Evolutionary conservation across 2,797 vertebrate species (phyloP).

Genomic region (Coilia nasus): DNA sequence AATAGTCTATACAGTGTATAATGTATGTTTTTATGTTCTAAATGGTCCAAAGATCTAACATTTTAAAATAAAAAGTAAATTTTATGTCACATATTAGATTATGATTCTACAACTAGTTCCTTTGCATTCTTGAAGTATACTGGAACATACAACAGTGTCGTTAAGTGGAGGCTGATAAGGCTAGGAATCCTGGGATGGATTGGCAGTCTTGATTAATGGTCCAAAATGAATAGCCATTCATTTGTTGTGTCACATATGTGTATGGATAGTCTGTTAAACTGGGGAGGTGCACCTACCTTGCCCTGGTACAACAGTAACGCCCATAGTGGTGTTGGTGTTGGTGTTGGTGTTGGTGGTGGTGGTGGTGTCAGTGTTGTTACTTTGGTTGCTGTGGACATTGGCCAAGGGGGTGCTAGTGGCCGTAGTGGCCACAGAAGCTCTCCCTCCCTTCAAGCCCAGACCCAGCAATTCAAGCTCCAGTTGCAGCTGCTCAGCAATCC

Average conservation of each 20-base stretch:
- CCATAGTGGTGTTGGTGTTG: not conserved
- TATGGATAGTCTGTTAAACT: not conserved
- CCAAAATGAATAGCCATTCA: too few species aligned
- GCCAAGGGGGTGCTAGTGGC: not conserved
- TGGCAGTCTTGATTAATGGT: not conserved
- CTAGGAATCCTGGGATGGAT: not conserved
- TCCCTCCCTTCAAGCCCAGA: slow-evolving; percentile 53
- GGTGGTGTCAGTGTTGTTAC: not conserved
- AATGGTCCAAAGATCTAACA: not conserved
- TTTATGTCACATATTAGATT: not conserved
- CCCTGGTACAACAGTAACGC: not conserved
- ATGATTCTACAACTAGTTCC: not conserved
- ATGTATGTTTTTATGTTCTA: not conserved
- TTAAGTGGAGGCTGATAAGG: not conserved
- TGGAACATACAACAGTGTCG: not conserved
- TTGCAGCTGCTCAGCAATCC: slow-evolving; percentile 60
- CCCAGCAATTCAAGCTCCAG: slow-evolving; percentile 55
- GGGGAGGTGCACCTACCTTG: not conserved
- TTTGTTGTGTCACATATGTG: not conserved
- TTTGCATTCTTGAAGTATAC: not conserved
- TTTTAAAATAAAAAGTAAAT: not conserved
- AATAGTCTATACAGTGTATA: not conserved
- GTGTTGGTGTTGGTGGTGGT: not conserved
- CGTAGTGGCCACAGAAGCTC: not conserved
- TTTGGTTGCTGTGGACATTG: not conserved